Evolutionary conservation across 2,888 invertebrate genomes (phyloP), one percentile per base, ranked within the genome.

Genomic region (Stenchaetothrips biformis): DNA sequence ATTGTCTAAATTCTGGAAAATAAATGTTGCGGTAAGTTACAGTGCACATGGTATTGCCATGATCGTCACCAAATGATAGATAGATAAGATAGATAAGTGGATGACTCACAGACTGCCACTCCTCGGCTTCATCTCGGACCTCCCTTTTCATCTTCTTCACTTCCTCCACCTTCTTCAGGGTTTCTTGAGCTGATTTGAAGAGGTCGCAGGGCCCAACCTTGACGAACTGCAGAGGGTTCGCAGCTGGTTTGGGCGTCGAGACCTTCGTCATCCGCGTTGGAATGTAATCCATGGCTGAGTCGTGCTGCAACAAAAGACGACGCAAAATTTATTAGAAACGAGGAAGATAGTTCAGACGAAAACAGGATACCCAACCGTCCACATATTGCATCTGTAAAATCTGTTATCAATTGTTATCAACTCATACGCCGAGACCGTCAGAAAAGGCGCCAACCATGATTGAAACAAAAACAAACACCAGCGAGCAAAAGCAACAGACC

Each of bases 121-220:
- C 95, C 88, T 95, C 95, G 83, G 94, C 93, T 84, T 95, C 93
- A 86, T 95, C 95, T 84, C 93, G 91, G 81, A 92, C 90, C 82
- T 94, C 92, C 84, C 94, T 93, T 85, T 94, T 93, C 80, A 93
- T 91, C 84, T 93, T 92, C 87, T 95, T 95, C 81, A 95, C 93
- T 86, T 95, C 93, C 87, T 95, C 94, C 79, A 93, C 94, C 85
- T 94, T 91, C 84, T 94, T 92, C 82, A 95, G 89, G 87, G 95
- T 95, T 86, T 95, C 94, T 84, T 95, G 92, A 49, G 95, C 95
- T 82, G 93, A 91, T 85, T 93, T 93, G 88, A 94, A 95, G 80
- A 96, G 90, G 85, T 93, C 93, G 84, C 94, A 94, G n/a, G 95
- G 95, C 78, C 94, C 94, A 62, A 95, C 94, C 87, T 94, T 93